Evolutionary conservation across 2,797 vertebrate genomes (phyloP).

Genomic region (Poecilia picta): DNA sequence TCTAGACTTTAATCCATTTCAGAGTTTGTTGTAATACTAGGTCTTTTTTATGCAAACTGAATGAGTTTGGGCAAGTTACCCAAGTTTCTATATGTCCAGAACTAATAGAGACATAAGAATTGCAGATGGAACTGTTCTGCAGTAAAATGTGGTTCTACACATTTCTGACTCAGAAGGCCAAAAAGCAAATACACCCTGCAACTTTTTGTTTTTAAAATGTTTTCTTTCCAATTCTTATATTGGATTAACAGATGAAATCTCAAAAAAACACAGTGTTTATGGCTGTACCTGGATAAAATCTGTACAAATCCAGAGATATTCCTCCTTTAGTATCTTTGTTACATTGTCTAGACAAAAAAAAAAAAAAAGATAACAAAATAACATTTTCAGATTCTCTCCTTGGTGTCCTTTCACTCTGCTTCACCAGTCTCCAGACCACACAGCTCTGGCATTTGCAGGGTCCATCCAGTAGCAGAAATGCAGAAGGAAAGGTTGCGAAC

Average conservation of each 20-base stretch:
- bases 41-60: not conserved
- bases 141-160: not conserved
- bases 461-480: slow-evolving; percentile 60
- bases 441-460: slow-evolving; percentile 64
- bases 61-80: not conserved
- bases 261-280: not conserved
- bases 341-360: slow-evolving; percentile 8
- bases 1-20: not conserved
- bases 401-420: slow-evolving; percentile 46
- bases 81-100: not conserved
- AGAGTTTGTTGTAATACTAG: not conserved
- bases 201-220: not conserved
- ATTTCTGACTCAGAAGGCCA: not conserved
- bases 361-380: not conserved
- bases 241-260: not conserved
- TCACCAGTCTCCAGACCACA: slow-evolving; percentile 26
- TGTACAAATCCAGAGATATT: not conserved
- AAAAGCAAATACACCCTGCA: not conserved
- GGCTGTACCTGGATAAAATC: not conserved
- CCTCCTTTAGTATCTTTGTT: not conserved
- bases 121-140: not conserved
- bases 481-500: slow-evolving; percentile 55
- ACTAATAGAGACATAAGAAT: not conserved
- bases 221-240: not conserved
- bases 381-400: slow-evolving; percentile 17